Evolutionary conservation across 2,113 vertebrate species (phyloP), one percentile per base, ranked within the genome.

Genomic region (Pterocles orientalis): DNA sequence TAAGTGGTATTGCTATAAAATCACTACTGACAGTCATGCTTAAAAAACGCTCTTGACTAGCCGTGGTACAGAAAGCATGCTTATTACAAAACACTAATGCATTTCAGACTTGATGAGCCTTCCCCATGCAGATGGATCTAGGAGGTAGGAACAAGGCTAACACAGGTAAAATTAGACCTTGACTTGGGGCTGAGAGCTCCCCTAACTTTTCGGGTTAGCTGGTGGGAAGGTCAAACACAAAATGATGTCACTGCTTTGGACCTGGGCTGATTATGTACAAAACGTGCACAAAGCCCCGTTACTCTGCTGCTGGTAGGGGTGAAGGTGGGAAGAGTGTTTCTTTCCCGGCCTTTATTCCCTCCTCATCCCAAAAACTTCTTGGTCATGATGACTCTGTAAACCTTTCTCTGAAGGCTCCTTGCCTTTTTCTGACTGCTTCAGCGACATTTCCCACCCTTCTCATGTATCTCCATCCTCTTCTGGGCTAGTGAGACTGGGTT

Each of bases 241-340:
- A 61, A 71, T 34, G 6, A n/a, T 29, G 23, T 45, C 39, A 18
- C 20, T 91, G 56, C 24, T 71, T 89, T 87, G 25, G 29, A 43
- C 54, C 6, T 64, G 26, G 41, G 15, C 31, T 56, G 36, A 29
- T 80, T 87, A 51, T 56, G 90, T 60, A 51, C 20, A 26, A 80
- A 70, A 33, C 0, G 1, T 51, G 13, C 15, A 39, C 50, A 79
- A 82, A 66, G 9, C 6, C 33, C 48, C 1, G 0, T 57, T 69
- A 10, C 12, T 76, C 41, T 66, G 1, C 53, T 61, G 20, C 41
- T 73, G 61, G 8, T 51, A 41, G 33, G 6, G 31, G 14, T 90
- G n/a, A 88, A 76, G 50, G 18, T 69, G 41, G 56, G 54, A 72
- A 92, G 14, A 73, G 6, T 18, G 17, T n/a, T 76, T 69, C 19